Evolutionary conservation across 2,797 vertebrate genomes (phyloP), one percentile per base, ranked within the genome.

Genomic region (Crossoptilon crossoptilon): DNA sequence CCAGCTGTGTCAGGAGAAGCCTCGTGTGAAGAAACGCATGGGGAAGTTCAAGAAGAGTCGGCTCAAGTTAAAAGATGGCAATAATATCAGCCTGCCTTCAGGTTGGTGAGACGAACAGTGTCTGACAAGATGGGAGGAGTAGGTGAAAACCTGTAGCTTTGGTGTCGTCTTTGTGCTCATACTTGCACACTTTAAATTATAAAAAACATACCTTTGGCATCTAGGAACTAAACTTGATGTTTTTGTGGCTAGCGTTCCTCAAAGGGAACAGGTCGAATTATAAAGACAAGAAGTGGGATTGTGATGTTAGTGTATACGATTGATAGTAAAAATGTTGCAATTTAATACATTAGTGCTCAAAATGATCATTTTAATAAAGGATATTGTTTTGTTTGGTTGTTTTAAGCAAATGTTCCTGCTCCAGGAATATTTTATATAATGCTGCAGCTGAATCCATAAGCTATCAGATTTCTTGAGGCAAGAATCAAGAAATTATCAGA

Each of bases 1-100:
- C 97, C 99, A 99, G 96, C 98, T 99, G 79, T 99, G 99, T 97
- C 98, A 98, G 96, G 99, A 99, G 91, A 99, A 99, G 95, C 99
- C 99, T 37, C 98, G 98, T 2, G 99, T 99, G 91, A 99, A 99
- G 97, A 98, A 98, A 84, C 98, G 99, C 76, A 99, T 99, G 97
- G 99, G 99, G 90, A 99, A 99, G 96, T 99, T 99, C 97, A 98
- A 98, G 84, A 98, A 98, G 96, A 99, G 91, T 96, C 98, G 99
- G 43, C 98, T 99, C 48, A 99, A 99, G 96, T 97, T 99, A 63
- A 99, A 99, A 96, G 99, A 99, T 3, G 99, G 99, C 86, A 98
- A 99, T 97, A 98, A 98, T 83, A 99, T 99, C 97, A 99, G 99
- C 95, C 97, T 99, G 64, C 99, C 99, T 51, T 99, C 99, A 46